Percentiles rank a stretch among this genome's conserved stretches.
These are phyloP conservation scores for Pterophyllum scalare DNA, from an alignment of 2,113 vertebrate species.

Conservation along the genomic window DNA sequence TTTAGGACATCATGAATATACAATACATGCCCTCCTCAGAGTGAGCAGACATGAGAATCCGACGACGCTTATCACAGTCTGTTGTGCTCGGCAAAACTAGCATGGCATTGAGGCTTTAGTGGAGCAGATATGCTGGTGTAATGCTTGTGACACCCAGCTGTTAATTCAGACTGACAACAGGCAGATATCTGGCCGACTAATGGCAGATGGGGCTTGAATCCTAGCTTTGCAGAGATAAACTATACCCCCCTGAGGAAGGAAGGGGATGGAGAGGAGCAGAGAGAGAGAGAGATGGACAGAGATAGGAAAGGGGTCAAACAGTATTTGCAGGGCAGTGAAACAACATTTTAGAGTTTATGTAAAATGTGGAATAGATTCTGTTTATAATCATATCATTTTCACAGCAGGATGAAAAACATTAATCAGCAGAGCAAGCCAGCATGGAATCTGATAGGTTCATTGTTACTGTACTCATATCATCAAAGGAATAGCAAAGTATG, in stretches of 20 bases:
- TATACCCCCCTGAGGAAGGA: constrained; percentile 36
- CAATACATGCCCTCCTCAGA: constrained; percentile 55
- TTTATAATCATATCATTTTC: background rate
- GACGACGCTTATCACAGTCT: constrained; percentile 42
- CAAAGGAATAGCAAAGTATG: background rate
- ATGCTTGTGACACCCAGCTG: constrained; percentile 59
- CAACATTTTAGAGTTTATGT: constrained; percentile 11
- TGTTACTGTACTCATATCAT: background rate
- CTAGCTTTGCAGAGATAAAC: constrained; percentile 61
- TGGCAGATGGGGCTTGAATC: constrained; percentile 61
- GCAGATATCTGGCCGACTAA: constrained; percentile 60
- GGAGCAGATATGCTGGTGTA: constrained; percentile 47
- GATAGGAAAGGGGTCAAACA: background rate
- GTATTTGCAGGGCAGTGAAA: background rate
- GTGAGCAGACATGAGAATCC: constrained; percentile 40
- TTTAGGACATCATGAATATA: constrained; percentile 77
- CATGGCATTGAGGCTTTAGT: constrained; percentile 53
- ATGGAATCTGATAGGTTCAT: background rate
- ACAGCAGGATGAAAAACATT: background rate
- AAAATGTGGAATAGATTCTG: background rate
- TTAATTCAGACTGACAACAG: constrained; percentile 69
- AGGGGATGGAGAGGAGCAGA: constrained; percentile 5
- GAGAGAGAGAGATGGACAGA: background rate
- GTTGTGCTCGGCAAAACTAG: constrained; percentile 55
- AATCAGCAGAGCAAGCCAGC: background rate